Percentiles rank a stretch among this genome's conserved stretches.
Evolutionary conservation across 2,888 invertebrate species (phyloP).

Genomic region (Scelioninae gen. 2): DNA sequence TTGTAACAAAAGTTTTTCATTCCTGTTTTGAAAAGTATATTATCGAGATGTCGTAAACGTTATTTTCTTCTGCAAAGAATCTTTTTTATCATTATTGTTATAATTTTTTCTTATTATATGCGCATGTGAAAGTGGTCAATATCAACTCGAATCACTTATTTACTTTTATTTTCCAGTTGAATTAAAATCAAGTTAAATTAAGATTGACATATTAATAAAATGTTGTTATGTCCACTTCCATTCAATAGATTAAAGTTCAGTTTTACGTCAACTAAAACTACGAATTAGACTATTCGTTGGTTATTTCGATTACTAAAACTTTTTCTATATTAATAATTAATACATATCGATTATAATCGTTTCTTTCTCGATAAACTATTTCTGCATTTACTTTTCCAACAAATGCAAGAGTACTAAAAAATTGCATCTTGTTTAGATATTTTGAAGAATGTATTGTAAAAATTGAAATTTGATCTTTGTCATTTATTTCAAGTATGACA

Average conservation of each 20-base stretch:
- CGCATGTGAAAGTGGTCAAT: too few species aligned
- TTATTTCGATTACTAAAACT: slow-evolving; percentile 63
- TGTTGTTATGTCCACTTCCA: slow-evolving; percentile 46
- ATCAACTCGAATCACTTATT: too few species aligned
- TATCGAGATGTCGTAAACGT: too few species aligned
- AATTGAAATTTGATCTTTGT: slow-evolving; percentile 23
- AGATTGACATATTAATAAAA: background rate
- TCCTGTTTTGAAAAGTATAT: too few species aligned
- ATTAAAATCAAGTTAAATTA: too few species aligned
- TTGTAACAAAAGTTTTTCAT: too few species aligned
- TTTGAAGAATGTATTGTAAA: slow-evolving; percentile 40
- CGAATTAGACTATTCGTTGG: slow-evolving; percentile 64
- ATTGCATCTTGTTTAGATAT: slow-evolving; percentile 50
- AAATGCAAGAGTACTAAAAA: slow-evolving; percentile 55
- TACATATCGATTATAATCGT: slow-evolving; percentile 52
- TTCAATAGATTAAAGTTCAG: slow-evolving; percentile 59
- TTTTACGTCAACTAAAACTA: slow-evolving; percentile 54
- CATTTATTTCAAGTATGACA: too few species aligned
- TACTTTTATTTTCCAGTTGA: too few species aligned
- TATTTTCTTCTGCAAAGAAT: too few species aligned
- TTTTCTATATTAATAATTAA: slow-evolving; percentile 54
- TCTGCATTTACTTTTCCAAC: slow-evolving; percentile 50
- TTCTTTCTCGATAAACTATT: slow-evolving; percentile 47
- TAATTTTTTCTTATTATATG: too few species aligned
- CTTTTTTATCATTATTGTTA: too few species aligned